Evolutionary conservation across 2,113 vertebrate species (phyloP).

Genomic region (Xiphorhynchus elegans): DNA sequence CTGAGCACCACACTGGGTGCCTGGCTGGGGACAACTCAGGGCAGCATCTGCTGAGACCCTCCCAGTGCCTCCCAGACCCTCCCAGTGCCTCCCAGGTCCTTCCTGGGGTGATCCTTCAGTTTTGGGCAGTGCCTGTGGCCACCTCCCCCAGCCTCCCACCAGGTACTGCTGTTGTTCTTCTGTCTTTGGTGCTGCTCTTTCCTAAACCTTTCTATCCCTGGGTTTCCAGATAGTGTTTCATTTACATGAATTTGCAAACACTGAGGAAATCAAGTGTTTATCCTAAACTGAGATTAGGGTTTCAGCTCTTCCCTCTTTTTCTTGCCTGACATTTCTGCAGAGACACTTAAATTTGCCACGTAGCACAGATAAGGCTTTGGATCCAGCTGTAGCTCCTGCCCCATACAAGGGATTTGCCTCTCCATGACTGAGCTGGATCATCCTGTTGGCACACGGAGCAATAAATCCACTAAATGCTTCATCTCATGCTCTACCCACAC

Average conservation of each 20-base stretch:
- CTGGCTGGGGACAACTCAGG: neutral
- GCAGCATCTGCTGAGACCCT: neutral
- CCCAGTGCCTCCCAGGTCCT: neutral
- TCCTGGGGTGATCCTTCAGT: neutral
- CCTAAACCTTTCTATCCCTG: neutral
- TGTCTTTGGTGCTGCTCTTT: neutral
- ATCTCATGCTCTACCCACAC: neutral
- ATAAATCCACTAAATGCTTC: neutral
- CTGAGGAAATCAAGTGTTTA: neutral
- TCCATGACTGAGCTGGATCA: neutral
- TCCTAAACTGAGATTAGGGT: neutral
- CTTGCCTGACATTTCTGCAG: neutral
- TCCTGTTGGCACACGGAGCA: neutral
- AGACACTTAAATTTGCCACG: neutral
- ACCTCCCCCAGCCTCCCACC: neutral
- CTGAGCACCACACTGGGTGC: accelerated
- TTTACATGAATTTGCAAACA: neutral
- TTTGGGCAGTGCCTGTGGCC: neutral
- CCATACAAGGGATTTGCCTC: neutral
- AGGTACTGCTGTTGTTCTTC: neutral
- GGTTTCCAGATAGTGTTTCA: neutral
- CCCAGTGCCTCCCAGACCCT: neutral
- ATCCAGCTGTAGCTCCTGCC: neutral
- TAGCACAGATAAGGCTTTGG: neutral
- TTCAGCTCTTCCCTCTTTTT: neutral